A percentile compares a stretch with the other conserved stretches of the same genome.
Evolutionary conservation across 2,797 vertebrate species (phyloP).

Genomic region (Morus bassanus): DNA sequence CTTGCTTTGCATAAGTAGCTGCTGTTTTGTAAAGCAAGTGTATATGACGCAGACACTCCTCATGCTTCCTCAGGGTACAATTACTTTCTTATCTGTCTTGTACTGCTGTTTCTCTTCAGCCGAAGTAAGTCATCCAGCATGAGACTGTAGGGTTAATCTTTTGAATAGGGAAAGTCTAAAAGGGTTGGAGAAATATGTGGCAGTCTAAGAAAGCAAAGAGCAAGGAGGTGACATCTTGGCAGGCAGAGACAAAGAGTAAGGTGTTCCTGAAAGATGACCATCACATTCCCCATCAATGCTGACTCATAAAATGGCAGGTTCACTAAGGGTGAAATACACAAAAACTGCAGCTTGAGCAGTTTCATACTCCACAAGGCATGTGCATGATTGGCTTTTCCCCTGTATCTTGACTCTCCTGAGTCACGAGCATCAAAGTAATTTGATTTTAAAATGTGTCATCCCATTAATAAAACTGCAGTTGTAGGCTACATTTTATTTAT

Average conservation of each 20-base stretch:
- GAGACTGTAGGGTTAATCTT: conserved; percentile 36
- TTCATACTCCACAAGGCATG: background rate
- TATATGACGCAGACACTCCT: background rate
- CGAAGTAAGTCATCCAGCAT: background rate
- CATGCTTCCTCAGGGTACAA: conserved; percentile 14
- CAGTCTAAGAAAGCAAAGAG: background rate
- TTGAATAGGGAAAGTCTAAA: background rate
- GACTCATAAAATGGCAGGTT: conserved; percentile 26
- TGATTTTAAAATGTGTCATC: background rate
- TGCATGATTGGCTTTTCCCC: background rate
- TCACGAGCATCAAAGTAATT: background rate
- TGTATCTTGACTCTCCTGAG: background rate
- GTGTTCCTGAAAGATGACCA: background rate
- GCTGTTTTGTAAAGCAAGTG: conserved; percentile 25
- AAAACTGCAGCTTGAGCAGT: background rate
- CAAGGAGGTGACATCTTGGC: background rate
- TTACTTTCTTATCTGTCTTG: conserved; percentile 49
- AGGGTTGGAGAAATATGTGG: background rate
- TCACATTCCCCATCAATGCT: background rate
- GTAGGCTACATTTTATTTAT: conserved; percentile 7
- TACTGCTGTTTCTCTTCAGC: conserved; percentile 32
- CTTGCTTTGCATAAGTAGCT: background rate
- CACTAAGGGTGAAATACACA: conserved; percentile 8
- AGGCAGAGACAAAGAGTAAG: background rate
- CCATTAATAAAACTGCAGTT: background rate